phyloP scores from a whole-genome alignment of 2,113 vertebrate genomes.

The Alouatta palliata region DNA sequence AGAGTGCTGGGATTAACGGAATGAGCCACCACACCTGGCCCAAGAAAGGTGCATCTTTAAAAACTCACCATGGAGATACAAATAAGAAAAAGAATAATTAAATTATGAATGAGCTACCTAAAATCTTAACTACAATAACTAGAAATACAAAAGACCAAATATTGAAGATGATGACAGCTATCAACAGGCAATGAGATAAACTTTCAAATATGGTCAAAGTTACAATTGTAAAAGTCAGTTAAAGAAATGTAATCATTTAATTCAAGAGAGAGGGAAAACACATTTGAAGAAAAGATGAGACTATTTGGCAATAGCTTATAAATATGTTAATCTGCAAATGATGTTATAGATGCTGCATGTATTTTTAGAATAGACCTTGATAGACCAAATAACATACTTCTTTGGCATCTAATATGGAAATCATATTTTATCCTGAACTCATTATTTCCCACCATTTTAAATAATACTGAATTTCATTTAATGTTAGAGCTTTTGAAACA shows the following conservation, averaged over 20 bases:
- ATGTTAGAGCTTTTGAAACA: conserved; percentile 38
- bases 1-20: no score
- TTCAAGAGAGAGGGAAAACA: conserved; percentile 54
- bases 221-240: background rate
- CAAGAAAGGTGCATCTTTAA: conserved; percentile 61
- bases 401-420: conserved; percentile 55
- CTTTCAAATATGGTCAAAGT: background rate
- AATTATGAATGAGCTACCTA: conserved; percentile 65
- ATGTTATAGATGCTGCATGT: conserved; percentile 38
- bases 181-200: background rate
- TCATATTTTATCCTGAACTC: conserved; percentile 49
- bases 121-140: conserved; percentile 70
- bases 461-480: conserved; percentile 72
- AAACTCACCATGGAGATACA: conserved; percentile 68
- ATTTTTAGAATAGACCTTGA: conserved; percentile 69
- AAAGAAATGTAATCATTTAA: conserved; percentile 32
- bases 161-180: conserved; percentile 29
- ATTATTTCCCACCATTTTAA: conserved; percentile 58
- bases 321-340: conserved; percentile 63
- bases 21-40: no score
- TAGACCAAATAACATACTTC: conserved; percentile 71
- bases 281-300: conserved; percentile 57
- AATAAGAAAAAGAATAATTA: conserved; percentile 64
- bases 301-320: conserved; percentile 63
- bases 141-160: conserved; percentile 67